Base-by-base conservation (phyloP, 1,140 invertebrate genomes). In the Procambarus clarkii region DNA sequence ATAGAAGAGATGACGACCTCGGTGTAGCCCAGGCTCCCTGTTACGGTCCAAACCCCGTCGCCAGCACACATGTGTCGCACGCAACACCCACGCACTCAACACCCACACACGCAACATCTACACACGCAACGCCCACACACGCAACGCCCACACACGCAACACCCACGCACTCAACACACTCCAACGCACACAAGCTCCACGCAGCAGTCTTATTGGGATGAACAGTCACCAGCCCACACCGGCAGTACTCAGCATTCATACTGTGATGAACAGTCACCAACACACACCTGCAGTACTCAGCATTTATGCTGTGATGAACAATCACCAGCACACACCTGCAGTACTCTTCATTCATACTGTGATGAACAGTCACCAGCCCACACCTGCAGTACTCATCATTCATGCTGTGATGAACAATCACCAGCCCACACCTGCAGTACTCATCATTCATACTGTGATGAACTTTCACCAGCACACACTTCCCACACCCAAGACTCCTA, bases 1-100 rank as follows among this genome's bases (percentile, higher is more conserved):
- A 95, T 96, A 81, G 95, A 96, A 92, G 95, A 96, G 94, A 95
- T 95, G 91, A 96, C 95, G 24, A 96, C 95, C 18, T 95, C 95
- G 89, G 95, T 96, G 86, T 95, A 93, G 94, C 77, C 64, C 54
- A 83, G 74, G 77, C 60, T 50, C 34, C 78, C 46, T 44, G 92
- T 50, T 48, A 64, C 50, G 58, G 80, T 50, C 79, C 34, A 60
- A 78, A 69, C 44, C 77, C 54, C 54, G 60, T 80, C 77, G 15
- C 74, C 45, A 58, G 45, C 69, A 46, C 50, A 60, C 44, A 34
- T 46, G 44, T 58, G 58, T 50, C 76, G 18, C 81, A 18, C n/a
- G 18, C 58, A 78, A 24, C 46, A 69, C 9, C 18, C 64, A 44
- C 54, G 78, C 69, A 24, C 50, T 48, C n/a, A 77, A 50, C 24